Evolutionary conservation across 1,140 invertebrate genomes (phyloP), one percentile per base, ranked within the genome.

Genomic region (Heterodera schachtii): DNA sequence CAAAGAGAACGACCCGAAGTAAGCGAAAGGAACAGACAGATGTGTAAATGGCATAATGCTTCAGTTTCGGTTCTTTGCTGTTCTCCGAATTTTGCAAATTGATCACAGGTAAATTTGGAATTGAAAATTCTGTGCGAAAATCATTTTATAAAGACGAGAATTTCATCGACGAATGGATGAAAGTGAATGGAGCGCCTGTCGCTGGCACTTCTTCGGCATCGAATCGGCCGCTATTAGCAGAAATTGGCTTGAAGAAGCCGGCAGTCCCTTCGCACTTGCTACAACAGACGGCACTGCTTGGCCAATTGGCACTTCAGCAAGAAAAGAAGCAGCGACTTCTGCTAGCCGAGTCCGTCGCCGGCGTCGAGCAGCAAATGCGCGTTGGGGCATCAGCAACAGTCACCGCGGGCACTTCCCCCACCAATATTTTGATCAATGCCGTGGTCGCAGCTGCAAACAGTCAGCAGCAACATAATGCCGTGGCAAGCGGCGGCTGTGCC

Each of bases 21-120:
- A 76, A 52, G 66, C 9, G 31, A 31, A 31, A 7, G 52, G n/a
- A 41, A 16, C 13, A 16, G 43, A 16, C 3, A 73, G 47, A 13
- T n/a, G 21, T 0, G 13, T 21, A 46, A 46, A 44, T 8, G 44
- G 21, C 44, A 3, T 8, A n/a, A 76, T 3, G n/a, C 19, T 76
- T 21, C 19, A 70, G 67, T 49, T 90, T 84, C 75, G 88, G 88
- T 19, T 75, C 82, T 46, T 73, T 90, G 46, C 74, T 89, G 41
- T 89, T 78, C 78, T 60, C 43, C 3, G 88, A 89, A 80, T 88
- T 89, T 49, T 75, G 85, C 46, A 89, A 89, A 78, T 41, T 86
- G 9, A 46, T 87, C 11, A 57, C 64, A 9, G 86, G 86, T 87
- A 71, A 84, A 60, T 78, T 44, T 41, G 21, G 11, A 60, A 60